Percentiles rank a stretch among this genome's conserved stretches.
Evolutionary conservation across 2,888 invertebrate genomes (phyloP).

Genomic region (Drosophila antonietae): DNA sequence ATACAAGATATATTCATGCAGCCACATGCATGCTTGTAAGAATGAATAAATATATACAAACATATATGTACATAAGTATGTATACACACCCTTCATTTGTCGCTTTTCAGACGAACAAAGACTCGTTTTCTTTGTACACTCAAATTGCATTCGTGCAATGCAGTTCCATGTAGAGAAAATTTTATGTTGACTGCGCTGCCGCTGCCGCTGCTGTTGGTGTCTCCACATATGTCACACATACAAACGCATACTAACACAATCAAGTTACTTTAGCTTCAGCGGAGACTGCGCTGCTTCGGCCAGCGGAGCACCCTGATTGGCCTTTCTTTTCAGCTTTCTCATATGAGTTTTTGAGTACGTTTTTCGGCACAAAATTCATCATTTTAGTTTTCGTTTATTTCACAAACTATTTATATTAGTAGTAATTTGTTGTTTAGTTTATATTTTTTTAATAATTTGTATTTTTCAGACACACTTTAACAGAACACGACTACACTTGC

Average conservation of each 20-base stretch:
- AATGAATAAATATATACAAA: slow-evolving; percentile 1
- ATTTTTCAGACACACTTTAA: slow-evolving; percentile 1
- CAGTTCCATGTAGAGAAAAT: slow-evolving; percentile 67
- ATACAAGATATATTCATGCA: slow-evolving; percentile 4
- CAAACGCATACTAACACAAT: slow-evolving; percentile 35
- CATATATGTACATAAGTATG: not conserved
- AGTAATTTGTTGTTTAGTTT: not conserved
- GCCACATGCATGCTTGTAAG: slow-evolving; percentile 10
- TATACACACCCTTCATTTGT: slow-evolving; percentile 65
- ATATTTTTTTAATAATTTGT: slow-evolving; percentile 2
- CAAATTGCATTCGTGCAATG: slow-evolving; percentile 55
- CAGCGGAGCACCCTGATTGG: slow-evolving; percentile 66
- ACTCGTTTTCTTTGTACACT: slow-evolving; percentile 73
- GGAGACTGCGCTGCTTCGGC: slow-evolving; percentile 47
- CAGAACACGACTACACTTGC: slow-evolving; percentile 43
- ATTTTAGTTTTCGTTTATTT: not conserved
- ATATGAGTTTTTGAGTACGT: slow-evolving; percentile 28
- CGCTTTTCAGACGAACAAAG: slow-evolving; percentile 61
- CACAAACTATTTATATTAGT: slow-evolving; percentile 6
- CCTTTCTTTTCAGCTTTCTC: slow-evolving; percentile 38
- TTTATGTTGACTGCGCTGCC: slow-evolving; percentile 57
- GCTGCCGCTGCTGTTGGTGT: slow-evolving; percentile 25
- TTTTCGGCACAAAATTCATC: slow-evolving; percentile 25
- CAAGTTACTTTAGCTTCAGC: slow-evolving; percentile 61
- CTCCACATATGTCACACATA: slow-evolving; percentile 9